These are phyloP conservation scores for Proctacanthus coquilletti DNA, from an alignment of 1,140 invertebrate species.

Conservation along the genomic window DNA sequence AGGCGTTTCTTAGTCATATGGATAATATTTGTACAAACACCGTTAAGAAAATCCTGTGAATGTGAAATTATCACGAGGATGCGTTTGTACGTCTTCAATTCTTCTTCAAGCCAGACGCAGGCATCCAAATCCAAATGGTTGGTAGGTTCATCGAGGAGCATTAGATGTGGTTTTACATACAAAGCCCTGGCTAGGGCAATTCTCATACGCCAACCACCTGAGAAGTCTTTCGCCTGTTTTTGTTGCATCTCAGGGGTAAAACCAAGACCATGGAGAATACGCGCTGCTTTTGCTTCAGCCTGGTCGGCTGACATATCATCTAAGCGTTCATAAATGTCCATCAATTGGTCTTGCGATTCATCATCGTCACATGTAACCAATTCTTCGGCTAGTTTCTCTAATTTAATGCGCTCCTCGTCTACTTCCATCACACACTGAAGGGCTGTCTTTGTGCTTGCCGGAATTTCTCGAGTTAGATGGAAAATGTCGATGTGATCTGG, in stretches of 20 bases:
- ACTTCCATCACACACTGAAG: slow-evolving; percentile 97
- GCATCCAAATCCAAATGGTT: slow-evolving; percentile 98
- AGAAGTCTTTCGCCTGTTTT: slow-evolving; percentile 86
- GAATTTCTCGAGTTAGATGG: slow-evolving; percentile 91
- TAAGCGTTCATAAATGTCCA: slow-evolving; percentile 95
- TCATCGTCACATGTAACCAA: slow-evolving; percentile 78
- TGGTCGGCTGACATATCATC: slow-evolving; percentile 94
- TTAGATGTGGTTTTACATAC: slow-evolving; percentile 83
- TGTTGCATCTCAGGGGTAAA: slow-evolving; percentile 91
- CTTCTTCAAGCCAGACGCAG: slow-evolving; percentile 98
- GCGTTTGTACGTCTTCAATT: slow-evolving; percentile 89
- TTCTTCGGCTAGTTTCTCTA: slow-evolving; percentile 89
- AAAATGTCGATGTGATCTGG: slow-evolving; percentile 97
- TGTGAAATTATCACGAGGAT: slow-evolving; percentile 98
- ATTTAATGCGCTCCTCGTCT: slow-evolving; percentile 78
- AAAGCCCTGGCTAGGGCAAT: slow-evolving; percentile 92
- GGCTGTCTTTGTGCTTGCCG: slow-evolving; percentile 83
- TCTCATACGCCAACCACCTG: slow-evolving; percentile 98
- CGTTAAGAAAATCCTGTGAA: slow-evolving; percentile 99
- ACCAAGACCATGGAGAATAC: slow-evolving; percentile 92
- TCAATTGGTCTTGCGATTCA: slow-evolving; percentile 85
- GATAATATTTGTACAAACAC: slow-evolving; percentile 97
- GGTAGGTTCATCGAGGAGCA: slow-evolving; percentile 92
- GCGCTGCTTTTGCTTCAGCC: slow-evolving; percentile 83
- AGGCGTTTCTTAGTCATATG: slow-evolving; percentile 88